Evolutionary conservation across 2,113 vertebrate genomes (phyloP).

Genomic region (Melanerpes formicivorus): DNA sequence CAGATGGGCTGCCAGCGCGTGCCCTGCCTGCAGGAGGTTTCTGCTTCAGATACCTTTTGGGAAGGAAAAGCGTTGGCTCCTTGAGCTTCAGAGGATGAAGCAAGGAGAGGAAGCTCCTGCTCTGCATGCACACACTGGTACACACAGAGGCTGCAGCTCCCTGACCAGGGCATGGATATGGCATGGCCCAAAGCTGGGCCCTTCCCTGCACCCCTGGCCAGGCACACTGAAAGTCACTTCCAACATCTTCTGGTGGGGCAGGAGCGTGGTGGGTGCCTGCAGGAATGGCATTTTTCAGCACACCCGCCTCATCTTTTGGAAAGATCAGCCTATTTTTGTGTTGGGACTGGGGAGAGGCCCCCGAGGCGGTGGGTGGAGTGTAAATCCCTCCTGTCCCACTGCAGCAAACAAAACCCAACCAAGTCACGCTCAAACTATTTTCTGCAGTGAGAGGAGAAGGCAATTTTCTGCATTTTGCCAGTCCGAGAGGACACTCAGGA

Average conservation of each 20-base stretch:
- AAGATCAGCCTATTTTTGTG: constrained; percentile 33
- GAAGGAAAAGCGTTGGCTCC: not conserved
- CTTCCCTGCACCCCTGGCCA: not conserved
- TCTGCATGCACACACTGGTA: accelerated
- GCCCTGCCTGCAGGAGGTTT: not conserved
- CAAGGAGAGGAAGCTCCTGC: not conserved
- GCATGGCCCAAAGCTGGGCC: accelerated
- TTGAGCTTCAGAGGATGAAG: not conserved
- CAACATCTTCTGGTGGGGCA: not conserved
- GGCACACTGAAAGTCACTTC: not conserved
- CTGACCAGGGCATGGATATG: not conserved
- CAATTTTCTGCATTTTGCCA: not conserved
- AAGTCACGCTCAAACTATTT: constrained; percentile 49
- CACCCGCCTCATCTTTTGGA: not conserved
- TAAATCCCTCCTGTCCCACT: constrained; percentile 43
- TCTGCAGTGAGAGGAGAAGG: not conserved
- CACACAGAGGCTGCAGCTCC: not conserved
- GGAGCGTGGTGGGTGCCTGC: not conserved
- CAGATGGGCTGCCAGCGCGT: not conserved
- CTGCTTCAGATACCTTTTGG: not conserved
- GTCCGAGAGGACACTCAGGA: not conserved
- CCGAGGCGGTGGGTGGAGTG: constrained; percentile 3
- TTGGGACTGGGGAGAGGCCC: constrained; percentile 3
- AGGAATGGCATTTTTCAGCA: constrained; percentile 37
- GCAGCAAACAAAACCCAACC: constrained; percentile 21